These are phyloP conservation scores for Genyomyrus donnyi DNA, from an alignment of 2,113 vertebrate species.

Conservation along the genomic window DNA sequence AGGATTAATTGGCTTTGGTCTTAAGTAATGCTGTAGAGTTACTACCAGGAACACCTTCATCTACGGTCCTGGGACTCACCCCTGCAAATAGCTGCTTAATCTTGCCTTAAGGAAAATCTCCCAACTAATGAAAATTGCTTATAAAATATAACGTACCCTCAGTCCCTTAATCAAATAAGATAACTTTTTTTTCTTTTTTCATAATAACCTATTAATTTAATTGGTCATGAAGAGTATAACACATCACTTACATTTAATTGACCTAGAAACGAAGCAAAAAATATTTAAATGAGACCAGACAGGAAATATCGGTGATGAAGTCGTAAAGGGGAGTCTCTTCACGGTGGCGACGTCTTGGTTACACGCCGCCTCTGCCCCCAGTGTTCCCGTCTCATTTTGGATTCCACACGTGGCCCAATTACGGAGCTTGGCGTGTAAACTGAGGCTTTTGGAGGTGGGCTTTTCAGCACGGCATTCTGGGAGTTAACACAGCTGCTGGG, in stretches of 20 bases:
- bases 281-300: conserved; percentile 86
- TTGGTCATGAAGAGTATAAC: conserved; percentile 97
- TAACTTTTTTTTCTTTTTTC: conserved; percentile 73
- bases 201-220: conserved; percentile 99
- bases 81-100: conserved; percentile 87
- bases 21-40: conserved; percentile 87
- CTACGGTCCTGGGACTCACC: conserved; percentile 72
- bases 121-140: conserved; percentile 97
- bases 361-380: conserved; percentile 35
- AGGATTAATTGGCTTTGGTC: conserved; percentile 96
- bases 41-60: conserved; percentile 84
- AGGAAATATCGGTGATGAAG: conserved; percentile 76
- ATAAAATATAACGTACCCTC: conserved; percentile 97
- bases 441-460: conserved; percentile 62
- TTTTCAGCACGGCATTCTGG: conserved; percentile 53
- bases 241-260: conserved; percentile 98
- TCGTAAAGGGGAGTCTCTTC: conserved; percentile 66
- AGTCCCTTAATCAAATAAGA: conserved; percentile 98
- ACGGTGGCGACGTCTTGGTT: conserved; percentile 52
- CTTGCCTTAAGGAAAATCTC: conserved; percentile 92
- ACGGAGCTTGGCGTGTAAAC: conserved; percentile 66
- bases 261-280: conserved; percentile 91
- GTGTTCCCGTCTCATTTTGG: conserved; percentile 48
- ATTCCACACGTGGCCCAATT: conserved; percentile 71
- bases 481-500: conserved; percentile 62